phyloP scores from a whole-genome alignment of 2,797 vertebrate genomes.

The Pangasius mekongensis region DNA sequence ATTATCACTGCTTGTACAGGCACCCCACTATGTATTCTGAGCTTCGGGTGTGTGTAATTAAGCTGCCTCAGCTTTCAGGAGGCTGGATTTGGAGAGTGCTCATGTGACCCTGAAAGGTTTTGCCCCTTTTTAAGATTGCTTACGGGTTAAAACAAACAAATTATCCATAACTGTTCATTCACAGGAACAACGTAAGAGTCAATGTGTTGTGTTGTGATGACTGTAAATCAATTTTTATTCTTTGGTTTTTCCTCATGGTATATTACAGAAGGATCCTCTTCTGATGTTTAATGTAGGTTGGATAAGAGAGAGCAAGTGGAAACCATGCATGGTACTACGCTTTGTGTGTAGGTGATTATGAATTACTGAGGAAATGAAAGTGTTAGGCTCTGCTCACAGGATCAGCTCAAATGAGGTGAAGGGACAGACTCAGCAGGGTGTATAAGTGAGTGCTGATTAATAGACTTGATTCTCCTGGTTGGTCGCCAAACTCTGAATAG shows the following conservation, averaged over 20 bases:
- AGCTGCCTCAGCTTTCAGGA: background rate
- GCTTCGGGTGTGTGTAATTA: background rate
- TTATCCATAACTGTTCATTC: background rate
- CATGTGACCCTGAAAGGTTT: background rate
- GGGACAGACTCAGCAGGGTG: conserved; percentile 44
- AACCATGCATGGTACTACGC: background rate
- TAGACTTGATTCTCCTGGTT: conserved; percentile 56
- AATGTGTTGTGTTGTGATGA: conserved; percentile 12
- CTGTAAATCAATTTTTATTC: conserved; percentile 24
- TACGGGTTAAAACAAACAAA: background rate
- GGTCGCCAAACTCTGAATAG: conserved; percentile 56
- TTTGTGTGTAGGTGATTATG: conserved; percentile 64
- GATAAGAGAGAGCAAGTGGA: background rate
- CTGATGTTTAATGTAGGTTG: background rate
- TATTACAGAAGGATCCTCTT: background rate
- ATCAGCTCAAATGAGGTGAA: conserved; percentile 48
- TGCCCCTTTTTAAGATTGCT: background rate
- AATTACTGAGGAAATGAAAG: conserved; percentile 66
- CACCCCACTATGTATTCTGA: background rate
- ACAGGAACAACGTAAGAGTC: no score
- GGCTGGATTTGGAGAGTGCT: background rate
- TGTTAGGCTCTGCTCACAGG: background rate
- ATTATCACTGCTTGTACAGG: background rate
- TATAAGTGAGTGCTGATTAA: conserved; percentile 56
- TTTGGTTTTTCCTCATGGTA: conserved; percentile 33